A percentile compares a stretch with the other conserved stretches of the same genome.
phyloP scores from a whole-genome alignment of 2,888 invertebrate genomes.

The Drosophila neutralis region DNA sequence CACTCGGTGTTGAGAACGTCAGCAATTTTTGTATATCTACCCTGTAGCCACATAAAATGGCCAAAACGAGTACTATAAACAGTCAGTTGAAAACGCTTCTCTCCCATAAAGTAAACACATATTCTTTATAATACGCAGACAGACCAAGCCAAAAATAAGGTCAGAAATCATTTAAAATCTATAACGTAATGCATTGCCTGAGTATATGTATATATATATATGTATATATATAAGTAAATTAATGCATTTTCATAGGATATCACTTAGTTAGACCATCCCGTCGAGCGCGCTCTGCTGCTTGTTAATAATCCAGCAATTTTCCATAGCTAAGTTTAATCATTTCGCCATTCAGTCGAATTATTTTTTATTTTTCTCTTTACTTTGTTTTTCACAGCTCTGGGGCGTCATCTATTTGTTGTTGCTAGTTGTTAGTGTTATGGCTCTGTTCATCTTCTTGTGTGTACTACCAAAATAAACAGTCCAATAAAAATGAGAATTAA shows the following conservation, averaged over 20 bases:
- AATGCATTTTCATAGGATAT: neutral
- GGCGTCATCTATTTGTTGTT: constrained; percentile 48
- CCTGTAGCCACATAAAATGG: neutral
- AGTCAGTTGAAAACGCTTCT: neutral
- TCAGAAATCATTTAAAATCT: neutral
- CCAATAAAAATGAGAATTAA: constrained; percentile 19
- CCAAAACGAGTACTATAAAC: neutral
- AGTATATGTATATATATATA: neutral
- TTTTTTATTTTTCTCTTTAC: constrained; percentile 6
- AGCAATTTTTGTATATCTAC: constrained; percentile 14
- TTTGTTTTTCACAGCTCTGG: constrained; percentile 1
- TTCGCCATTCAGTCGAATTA: constrained; percentile 65
- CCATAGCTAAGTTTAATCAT: constrained; percentile 68
- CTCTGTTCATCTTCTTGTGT: constrained; percentile 9
- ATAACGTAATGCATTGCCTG: neutral
- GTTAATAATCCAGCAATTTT: constrained; percentile 31
- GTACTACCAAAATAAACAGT: constrained; percentile 54
- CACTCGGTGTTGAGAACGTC: constrained; percentile 13
- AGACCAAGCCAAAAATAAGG: neutral
- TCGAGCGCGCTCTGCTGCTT: neutral
- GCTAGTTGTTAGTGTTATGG: constrained; percentile 15
- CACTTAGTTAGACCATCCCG: neutral
- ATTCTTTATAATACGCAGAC: neutral
- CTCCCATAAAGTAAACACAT: neutral
- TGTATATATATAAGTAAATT: neutral